Evolutionary conservation across 2,888 invertebrate species (phyloP), one percentile per base, ranked within the genome.

Genomic region (Artemia sp.): DNA sequence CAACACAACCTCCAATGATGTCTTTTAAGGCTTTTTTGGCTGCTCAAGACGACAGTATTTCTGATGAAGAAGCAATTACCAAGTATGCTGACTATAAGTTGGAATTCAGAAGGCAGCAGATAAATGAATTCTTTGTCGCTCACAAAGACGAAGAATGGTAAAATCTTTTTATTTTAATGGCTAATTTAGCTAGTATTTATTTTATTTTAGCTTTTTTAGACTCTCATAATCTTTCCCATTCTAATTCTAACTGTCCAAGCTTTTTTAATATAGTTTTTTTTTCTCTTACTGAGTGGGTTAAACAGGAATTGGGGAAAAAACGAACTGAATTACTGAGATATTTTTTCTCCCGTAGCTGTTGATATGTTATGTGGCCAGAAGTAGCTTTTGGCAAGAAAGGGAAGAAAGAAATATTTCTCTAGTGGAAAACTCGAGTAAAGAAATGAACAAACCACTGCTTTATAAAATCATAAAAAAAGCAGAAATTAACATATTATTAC

Each of bases 101-200:
- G 76, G 97, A 98, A 76, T 98, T 96, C 79, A 89, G 90, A 76
- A 84, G 92, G 70, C 93, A 94, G 78, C 97, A 97, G 79, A 85
- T 97, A 70, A 94, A 94, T 81, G 95, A 97, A 79, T 98, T 98
- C 82, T 98, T 98, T 81, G 89, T 96, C 75, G 89, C 91, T 67
- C 98, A 98, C 82, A 98, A 98, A 81, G 97, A 98, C 77, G 97
- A 99, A 80, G 98, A 98, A 87, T 98, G 98, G 98, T 97, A 85
- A 83, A 89, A 80, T 38, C 14, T 51, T 67, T 58, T 53, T 50
- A 52, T 66, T 58, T 58, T 9, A 58, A 58, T 58, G 9, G 5
- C 38, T 38, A 38, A 38, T 3, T 38, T 64, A 8, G 64, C 19
- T 64, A 9, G 64, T 64, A 14, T 64, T 64, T 64, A 14, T 64